Evolutionary conservation across 2,113 vertebrate genomes (phyloP).

Genomic region (Malurus cyaneus): DNA sequence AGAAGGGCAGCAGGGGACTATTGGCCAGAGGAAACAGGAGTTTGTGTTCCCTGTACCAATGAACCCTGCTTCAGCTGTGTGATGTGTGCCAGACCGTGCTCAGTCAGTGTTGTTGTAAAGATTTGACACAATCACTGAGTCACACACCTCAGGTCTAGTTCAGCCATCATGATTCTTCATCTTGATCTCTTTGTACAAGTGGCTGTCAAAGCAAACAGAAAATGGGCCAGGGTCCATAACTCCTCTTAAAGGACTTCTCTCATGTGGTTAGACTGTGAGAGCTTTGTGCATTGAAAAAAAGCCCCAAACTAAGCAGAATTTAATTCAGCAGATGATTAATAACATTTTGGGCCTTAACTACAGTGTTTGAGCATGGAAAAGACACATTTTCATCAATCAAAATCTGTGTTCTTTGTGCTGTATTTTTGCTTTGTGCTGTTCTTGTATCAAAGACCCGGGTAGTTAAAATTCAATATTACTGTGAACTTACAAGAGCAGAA

Average conservation of each 20-base stretch:
- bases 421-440: neutral
- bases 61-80: neutral
- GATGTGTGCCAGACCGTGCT: neutral
- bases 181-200: neutral
- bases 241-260: neutral
- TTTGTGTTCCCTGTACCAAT: neutral
- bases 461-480: neutral
- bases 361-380: neutral
- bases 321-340: neutral
- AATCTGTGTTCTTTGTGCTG: neutral
- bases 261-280: fast-evolving
- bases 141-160: neutral
- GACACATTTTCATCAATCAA: neutral
- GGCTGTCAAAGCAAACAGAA: neutral
- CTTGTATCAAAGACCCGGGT: neutral
- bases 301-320: neutral
- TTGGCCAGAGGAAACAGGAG: neutral
- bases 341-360: neutral
- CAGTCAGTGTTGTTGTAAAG: neutral
- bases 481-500: conserved; percentile 77
- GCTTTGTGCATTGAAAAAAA: neutral
- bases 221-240: neutral
- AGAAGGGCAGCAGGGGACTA: neutral
- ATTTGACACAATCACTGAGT: neutral
- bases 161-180: neutral